phyloP scores from a whole-genome alignment of 2,797 vertebrate genomes.

The Phataginus tetradactyla region DNA sequence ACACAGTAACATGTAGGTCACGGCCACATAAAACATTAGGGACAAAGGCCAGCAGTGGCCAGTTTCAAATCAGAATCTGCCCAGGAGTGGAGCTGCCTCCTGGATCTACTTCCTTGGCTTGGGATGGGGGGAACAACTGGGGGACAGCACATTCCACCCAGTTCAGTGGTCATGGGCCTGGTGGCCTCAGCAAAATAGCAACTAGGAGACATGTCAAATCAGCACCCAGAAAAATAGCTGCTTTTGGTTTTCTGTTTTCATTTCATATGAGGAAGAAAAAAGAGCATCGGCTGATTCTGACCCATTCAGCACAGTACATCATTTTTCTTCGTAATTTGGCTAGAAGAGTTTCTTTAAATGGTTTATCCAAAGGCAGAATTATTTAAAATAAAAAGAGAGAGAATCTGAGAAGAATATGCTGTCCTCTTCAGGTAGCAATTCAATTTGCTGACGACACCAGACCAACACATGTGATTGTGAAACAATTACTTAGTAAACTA shows the following conservation, averaged over 20 bases:
- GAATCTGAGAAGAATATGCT: neutral
- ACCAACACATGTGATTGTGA: neutral
- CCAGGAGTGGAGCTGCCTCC: fast-evolving
- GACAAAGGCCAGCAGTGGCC: constrained; percentile 11
- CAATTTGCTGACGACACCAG: neutral
- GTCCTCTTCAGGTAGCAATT: neutral
- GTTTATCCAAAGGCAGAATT: neutral
- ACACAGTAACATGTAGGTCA: neutral
- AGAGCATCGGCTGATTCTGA: neutral
- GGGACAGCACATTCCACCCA: neutral
- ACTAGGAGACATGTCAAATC: neutral
- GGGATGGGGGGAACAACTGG: neutral
- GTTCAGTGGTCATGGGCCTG: neutral
- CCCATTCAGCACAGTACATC: too few relatives aligned
- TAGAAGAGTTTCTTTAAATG: neutral
- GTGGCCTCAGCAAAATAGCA: constrained; percentile 11
- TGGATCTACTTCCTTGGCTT: neutral
- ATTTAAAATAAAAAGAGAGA: neutral
- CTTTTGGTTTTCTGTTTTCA: neutral
- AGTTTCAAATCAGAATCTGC: neutral
- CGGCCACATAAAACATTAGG: neutral
- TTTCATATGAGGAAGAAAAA: constrained; percentile 27
- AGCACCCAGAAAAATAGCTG: neutral
- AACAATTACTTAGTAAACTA: neutral
- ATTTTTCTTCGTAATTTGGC: neutral